phyloP scores from a whole-genome alignment of 2,113 vertebrate genomes.

The Chloropsis hardwickii region DNA sequence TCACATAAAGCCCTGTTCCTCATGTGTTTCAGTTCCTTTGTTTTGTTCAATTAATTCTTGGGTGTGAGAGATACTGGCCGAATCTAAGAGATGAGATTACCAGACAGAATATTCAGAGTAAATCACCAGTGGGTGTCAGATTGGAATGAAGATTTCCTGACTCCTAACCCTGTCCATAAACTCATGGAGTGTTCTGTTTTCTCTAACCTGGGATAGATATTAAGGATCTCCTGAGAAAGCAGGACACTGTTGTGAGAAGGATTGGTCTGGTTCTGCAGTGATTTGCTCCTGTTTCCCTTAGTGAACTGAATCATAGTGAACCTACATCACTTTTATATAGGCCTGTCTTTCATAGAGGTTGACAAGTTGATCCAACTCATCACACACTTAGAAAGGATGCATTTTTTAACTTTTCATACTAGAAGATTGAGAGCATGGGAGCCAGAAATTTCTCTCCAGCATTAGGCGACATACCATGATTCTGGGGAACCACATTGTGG shows the following conservation, averaged over 20 bases:
- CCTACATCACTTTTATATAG: background rate
- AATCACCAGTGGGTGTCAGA: background rate
- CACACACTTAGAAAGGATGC: background rate
- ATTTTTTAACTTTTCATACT: background rate
- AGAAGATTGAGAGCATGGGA: background rate
- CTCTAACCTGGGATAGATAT: background rate
- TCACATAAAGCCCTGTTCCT: background rate
- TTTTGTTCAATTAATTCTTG: background rate
- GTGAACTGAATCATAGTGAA: background rate
- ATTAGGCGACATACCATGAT: background rate
- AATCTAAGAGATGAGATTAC: background rate
- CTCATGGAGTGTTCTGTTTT: background rate
- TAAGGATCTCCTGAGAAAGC: background rate
- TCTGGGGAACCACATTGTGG: background rate
- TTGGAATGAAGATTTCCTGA: background rate
- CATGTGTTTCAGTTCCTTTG: background rate
- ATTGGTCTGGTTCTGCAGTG: background rate
- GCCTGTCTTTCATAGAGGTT: background rate
- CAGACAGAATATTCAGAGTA: background rate
- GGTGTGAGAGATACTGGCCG: background rate
- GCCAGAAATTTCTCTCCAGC: background rate
- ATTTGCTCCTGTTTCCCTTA: background rate
- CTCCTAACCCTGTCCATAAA: background rate
- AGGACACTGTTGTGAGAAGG: background rate
- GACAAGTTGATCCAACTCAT: background rate